Percentiles rank a stretch among this genome's conserved stretches.
Evolutionary conservation across 2,888 invertebrate genomes (phyloP).

Genomic region (Meteorus cinctellus): DNA sequence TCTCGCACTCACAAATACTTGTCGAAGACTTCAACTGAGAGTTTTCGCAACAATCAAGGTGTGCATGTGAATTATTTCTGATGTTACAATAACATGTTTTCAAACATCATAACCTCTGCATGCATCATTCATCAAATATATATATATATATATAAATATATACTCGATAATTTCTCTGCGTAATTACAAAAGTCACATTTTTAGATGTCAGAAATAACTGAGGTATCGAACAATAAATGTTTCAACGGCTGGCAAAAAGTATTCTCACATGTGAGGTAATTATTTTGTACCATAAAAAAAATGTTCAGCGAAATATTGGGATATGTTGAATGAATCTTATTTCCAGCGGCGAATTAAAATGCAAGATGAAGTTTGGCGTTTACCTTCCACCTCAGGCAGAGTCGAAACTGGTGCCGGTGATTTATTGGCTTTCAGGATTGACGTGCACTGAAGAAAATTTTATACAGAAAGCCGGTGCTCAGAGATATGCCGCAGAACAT

Average conservation of each 20-base stretch:
- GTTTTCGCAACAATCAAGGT: neutral
- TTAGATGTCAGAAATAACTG: constrained; percentile 76
- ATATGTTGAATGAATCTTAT: neutral
- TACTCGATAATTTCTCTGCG: neutral
- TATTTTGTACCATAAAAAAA: neutral
- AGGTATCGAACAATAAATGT: constrained; percentile 81
- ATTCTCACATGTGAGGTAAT: constrained; percentile 84
- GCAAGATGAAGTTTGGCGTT: constrained; percentile 94
- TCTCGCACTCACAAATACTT: neutral
- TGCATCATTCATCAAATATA: neutral
- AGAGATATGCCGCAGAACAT: constrained; percentile 89
- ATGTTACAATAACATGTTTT: neutral
- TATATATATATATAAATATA: neutral
- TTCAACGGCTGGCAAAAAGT: constrained; percentile 92
- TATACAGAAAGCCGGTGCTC: constrained; percentile 95
- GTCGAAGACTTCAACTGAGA: neutral
- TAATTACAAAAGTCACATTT: constrained; percentile 13
- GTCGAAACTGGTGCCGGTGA: constrained; percentile 81
- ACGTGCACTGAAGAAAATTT: constrained; percentile 97
- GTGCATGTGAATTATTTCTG: neutral
- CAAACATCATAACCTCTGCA: neutral
- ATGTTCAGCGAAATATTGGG: no score
- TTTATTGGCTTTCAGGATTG: constrained; percentile 94
- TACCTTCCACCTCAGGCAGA: constrained; percentile 88
- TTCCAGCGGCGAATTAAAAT: constrained; percentile 82